Conservation (phyloP, 92 coral and sea anemone species). For the Siderastrea siderea region DNA sequence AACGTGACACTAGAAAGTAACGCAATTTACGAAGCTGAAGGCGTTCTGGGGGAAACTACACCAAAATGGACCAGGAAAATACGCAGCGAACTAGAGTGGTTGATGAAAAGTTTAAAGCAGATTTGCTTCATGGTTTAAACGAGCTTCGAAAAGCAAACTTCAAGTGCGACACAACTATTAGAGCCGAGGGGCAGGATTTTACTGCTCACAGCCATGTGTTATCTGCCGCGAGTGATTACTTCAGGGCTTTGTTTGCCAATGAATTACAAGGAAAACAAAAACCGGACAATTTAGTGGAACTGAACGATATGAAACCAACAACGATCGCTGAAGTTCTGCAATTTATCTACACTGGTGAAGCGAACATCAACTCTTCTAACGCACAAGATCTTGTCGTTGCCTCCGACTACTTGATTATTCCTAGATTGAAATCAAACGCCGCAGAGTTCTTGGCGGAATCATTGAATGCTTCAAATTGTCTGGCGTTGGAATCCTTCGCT, state of each 20-base stretch:
- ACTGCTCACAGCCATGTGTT: slow-evolving; percentile 72
- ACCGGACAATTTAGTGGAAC: slow-evolving; percentile 34
- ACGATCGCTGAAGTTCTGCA: slow-evolving; percentile 60
- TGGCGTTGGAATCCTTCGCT: slow-evolving; percentile 67
- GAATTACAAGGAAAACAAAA: slow-evolving; percentile 70
- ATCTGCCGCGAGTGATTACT: slow-evolving; percentile 57
- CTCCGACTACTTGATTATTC: no score
- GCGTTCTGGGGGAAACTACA: neutral
- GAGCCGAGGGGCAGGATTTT: slow-evolving; percentile 59
- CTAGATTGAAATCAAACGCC: slow-evolving; percentile 68
- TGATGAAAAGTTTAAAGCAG: slow-evolving; percentile 32
- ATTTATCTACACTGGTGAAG: neutral
- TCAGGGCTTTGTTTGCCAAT: slow-evolving; percentile 49
- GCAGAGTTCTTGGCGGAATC: slow-evolving; percentile 51
- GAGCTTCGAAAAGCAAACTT: slow-evolving; percentile 63
- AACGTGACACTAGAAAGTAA: no score
- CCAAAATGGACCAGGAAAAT: neutral
- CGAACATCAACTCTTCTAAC: slow-evolving; percentile 60
- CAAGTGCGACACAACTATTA: slow-evolving; percentile 79
- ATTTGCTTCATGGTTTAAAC: slow-evolving; percentile 52
- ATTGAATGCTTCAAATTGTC: no score
- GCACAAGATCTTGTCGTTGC: slow-evolving; percentile 40
- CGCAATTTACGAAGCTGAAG: neutral
- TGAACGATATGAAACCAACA: slow-evolving; percentile 8
- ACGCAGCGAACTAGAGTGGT: neutral